Evolutionary conservation across 1,140 invertebrate genomes (phyloP).

Genomic region (Bombus ignitus): DNA sequence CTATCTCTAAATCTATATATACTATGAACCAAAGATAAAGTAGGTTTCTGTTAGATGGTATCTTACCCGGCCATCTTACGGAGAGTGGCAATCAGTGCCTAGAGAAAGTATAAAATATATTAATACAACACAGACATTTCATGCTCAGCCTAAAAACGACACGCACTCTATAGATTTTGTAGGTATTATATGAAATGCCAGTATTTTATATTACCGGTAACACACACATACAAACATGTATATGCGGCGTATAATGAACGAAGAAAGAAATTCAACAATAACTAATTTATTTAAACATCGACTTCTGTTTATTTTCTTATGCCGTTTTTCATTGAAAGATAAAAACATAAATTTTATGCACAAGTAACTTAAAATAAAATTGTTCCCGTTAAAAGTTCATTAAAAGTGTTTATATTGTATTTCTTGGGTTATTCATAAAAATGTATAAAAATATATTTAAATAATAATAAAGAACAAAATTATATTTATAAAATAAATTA

Average conservation of each 20-base stretch:
- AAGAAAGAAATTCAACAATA: neutral
- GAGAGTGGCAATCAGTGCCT: too few relatives aligned
- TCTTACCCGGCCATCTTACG: too few relatives aligned
- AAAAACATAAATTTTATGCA: neutral
- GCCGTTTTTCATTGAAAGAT: neutral
- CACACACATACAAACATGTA: neutral
- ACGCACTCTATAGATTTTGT: too few relatives aligned
- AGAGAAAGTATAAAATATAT: too few relatives aligned
- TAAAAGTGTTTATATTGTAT: neutral
- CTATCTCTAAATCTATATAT: too few relatives aligned
- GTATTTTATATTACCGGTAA: too few relatives aligned
- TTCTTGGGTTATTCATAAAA: neutral
- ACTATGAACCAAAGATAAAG: too few relatives aligned
- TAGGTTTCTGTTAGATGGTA: too few relatives aligned
- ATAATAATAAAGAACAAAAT: slow-evolving; percentile 25
- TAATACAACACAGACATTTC: too few relatives aligned
- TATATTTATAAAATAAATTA: slow-evolving; percentile 41
- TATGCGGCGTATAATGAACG: neutral
- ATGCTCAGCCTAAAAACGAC: too few relatives aligned
- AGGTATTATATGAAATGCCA: too few relatives aligned
- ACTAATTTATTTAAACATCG: neutral
- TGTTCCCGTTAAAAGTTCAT: neutral
- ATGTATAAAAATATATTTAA: slow-evolving; percentile 21
- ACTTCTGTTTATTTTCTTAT: neutral
- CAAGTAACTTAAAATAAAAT: neutral